Base-by-base conservation (phyloP, 2,113 vertebrate species). In the Pyxicephalus adspersus region DNA sequence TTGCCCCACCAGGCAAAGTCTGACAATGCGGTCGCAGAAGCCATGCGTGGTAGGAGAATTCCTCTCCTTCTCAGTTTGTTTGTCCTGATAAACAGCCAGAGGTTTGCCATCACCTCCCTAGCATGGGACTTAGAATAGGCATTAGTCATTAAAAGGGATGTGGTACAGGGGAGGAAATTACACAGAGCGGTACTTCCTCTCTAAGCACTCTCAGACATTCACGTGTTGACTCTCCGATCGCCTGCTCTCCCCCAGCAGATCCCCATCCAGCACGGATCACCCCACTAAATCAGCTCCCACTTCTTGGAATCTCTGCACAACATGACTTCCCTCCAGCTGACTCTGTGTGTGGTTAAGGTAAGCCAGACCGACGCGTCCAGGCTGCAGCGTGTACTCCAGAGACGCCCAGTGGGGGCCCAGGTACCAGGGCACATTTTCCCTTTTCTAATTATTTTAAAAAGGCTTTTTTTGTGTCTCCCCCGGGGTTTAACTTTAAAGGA, bases 101-200 rank as follows among this genome's bases (percentile, higher is more conserved):
- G 22, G 34, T 38, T 45, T 45, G 38, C 38, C 38, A 55, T n/a
- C 28, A 67, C 64, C 64, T 51, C 66, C 65, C 65, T 29, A 13
- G 0, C 52, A 17, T 52, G 71, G 4, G 1, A 22, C 1, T 3
- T 6, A 45, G 15, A 13, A 45, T 13, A 45, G 38, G 38, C 38
- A 54, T 80, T 80, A 80, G 77, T 80, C 77, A 80, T 50, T 8
- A 50, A 11, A 61, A n/a, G n/a, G 77, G 65, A 70, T 70, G 77
- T 68, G 65, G 77, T 61, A 5, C 38, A 26, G 18, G 11, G 34
- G 55, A 58, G 77, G 77, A 80, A 70, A 70, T 61, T 58, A 68
- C 77, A 29, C 65, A 50, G 11, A 4, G 51, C 51, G 9, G 23
- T 16, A 70, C 77, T 80, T 80, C 77, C 77, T 70, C 65, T 61